A percentile compares a stretch with the other conserved stretches of the same genome.
These are phyloP conservation scores for Microctenopoma lineatum DNA, from an alignment of 2,797 vertebrate genomes.

Conservation along the genomic window DNA sequence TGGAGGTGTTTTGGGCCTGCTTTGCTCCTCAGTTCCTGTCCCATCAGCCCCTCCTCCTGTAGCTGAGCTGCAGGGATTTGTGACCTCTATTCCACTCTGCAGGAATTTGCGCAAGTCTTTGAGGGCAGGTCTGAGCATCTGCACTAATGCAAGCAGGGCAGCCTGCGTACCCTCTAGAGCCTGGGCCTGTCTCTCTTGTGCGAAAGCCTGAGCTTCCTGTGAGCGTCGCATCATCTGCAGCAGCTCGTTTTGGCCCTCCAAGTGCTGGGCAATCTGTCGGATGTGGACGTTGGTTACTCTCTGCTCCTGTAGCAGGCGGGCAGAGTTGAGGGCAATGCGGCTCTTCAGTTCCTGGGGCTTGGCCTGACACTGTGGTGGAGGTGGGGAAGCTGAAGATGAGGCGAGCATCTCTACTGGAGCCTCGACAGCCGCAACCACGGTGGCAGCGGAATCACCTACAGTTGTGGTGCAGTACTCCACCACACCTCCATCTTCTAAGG, in stretches of 20 bases:
- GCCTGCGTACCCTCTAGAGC: constrained; percentile 97
- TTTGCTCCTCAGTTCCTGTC: constrained; percentile 54
- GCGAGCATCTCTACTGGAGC: constrained; percentile 90
- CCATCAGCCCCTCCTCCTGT: constrained; percentile 47
- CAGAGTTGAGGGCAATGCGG: constrained; percentile 95
- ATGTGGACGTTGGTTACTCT: constrained; percentile 95
- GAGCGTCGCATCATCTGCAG: constrained; percentile 95
- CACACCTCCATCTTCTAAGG: constrained; percentile 90
- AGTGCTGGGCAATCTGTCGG: constrained; percentile 94
- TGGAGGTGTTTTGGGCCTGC: constrained; percentile 57
- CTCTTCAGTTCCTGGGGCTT: constrained; percentile 97
- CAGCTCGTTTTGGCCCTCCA: constrained; percentile 95
- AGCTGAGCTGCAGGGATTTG: constrained; percentile 70
- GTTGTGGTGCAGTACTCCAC: constrained; percentile 97
- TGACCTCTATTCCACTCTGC: constrained; percentile 84
- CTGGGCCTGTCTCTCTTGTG: constrained; percentile 95
- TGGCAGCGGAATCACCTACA: constrained; percentile 79
- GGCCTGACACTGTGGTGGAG: constrained; percentile 82
- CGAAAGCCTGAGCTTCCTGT: constrained; percentile 94
- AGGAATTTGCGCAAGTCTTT: constrained; percentile 95
- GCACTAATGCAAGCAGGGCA: constrained; percentile 91
- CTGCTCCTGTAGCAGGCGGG: constrained; percentile 96
- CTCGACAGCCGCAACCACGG: constrained; percentile 81
- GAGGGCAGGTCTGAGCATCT: constrained; percentile 93
- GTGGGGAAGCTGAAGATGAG: constrained; percentile 55